Evolutionary conservation across 2,888 invertebrate genomes (phyloP).

Genomic region (Hipparchia sbordonii): DNA sequence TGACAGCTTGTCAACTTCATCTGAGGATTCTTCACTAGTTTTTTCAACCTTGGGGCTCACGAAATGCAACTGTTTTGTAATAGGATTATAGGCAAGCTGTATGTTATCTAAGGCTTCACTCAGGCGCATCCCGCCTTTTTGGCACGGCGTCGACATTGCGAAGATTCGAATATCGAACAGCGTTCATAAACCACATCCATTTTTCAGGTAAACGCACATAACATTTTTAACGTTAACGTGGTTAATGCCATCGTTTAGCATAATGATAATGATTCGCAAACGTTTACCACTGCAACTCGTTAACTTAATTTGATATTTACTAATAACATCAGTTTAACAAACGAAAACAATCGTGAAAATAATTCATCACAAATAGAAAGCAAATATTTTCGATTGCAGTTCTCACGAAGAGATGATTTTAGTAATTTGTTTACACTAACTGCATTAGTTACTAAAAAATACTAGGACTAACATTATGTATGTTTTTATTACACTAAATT

Average conservation of each 20-base stretch:
- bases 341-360: conserved; percentile 39
- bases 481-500: conserved; percentile 50
- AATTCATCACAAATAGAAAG: conserved; percentile 30
- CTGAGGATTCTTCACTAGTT: conserved; percentile 56
- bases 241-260: conserved; percentile 33
- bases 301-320: conserved; percentile 38
- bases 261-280: conserved; percentile 34
- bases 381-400: conserved; percentile 22
- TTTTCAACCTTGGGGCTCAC: conserved; percentile 76
- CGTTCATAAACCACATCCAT: conserved; percentile 59
- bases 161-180: conserved; percentile 49
- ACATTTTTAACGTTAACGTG: conserved; percentile 28
- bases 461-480: conserved; percentile 38
- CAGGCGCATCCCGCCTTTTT: conserved; percentile 83
- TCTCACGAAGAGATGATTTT: conserved; percentile 16
- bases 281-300: conserved; percentile 27
- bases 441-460: conserved; percentile 32
- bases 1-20: conserved; percentile 73
- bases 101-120: conserved; percentile 88
- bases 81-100: conserved; percentile 88
- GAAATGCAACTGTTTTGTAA: conserved; percentile 88
- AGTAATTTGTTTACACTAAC: conserved; percentile 33
- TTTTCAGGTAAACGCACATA: conserved; percentile 41
- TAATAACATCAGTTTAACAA: conserved; percentile 33
- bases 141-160: conserved; percentile 72